A percentile compares a stretch with the other conserved stretches of the same genome.
These are phyloP conservation scores for Bambusicola thoracicus DNA, from an alignment of 2,113 vertebrate genomes.

Conservation along the genomic window DNA sequence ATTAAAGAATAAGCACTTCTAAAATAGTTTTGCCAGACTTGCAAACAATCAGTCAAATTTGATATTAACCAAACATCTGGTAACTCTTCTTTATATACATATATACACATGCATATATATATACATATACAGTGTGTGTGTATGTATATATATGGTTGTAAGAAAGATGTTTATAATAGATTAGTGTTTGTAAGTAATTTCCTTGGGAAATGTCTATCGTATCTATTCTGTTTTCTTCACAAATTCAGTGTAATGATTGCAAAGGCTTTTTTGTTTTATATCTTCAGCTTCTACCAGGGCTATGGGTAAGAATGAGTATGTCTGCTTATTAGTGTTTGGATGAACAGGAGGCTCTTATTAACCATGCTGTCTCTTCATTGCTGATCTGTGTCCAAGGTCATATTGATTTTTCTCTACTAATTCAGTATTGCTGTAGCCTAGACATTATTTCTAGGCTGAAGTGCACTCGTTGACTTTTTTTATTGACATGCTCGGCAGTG, in stretches of 20 bases:
- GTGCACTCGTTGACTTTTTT: neutral
- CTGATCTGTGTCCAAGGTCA: slow-evolving; percentile 50
- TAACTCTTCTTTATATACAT: neutral
- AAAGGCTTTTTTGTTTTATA: neutral
- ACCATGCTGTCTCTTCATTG: slow-evolving; percentile 18
- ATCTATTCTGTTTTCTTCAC: neutral
- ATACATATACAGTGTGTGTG: too few relatives aligned
- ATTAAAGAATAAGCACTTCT: neutral
- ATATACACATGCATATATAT: too few relatives aligned
- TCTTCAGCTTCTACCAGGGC: slow-evolving; percentile 30
- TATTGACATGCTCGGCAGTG: neutral
- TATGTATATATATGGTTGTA: neutral
- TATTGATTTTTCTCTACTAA: slow-evolving; percentile 68
- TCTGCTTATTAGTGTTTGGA: slow-evolving; percentile 24
- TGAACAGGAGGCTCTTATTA: slow-evolving; percentile 24
- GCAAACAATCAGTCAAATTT: neutral
- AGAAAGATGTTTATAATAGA: neutral
- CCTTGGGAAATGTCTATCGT: neutral
- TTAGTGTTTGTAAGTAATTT: neutral
- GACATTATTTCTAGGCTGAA: slow-evolving; percentile 54
- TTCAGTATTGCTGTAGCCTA: neutral
- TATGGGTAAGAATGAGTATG: slow-evolving; percentile 27
- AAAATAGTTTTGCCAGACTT: neutral
- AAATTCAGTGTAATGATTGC: neutral
- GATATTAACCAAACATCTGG: neutral